Percentiles rank a stretch among this genome's conserved stretches.
These are phyloP conservation scores for Caenorhabditis auriculariae DNA, from an alignment of 2,888 invertebrate genomes.

Conservation along the genomic window DNA sequence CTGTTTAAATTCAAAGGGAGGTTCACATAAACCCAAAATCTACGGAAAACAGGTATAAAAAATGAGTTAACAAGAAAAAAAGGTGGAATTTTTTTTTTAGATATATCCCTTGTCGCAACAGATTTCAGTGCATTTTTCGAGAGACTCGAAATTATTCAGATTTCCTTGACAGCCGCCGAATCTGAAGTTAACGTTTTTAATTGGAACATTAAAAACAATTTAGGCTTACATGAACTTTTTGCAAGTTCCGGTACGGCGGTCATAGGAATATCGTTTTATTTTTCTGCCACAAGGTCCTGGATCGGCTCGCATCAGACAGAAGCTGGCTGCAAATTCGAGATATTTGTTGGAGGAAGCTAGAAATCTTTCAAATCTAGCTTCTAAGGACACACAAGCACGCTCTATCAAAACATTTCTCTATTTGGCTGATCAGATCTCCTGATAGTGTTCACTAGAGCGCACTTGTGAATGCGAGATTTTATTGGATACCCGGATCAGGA, in stretches of 20 bases:
- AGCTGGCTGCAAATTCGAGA: conserved; percentile 33
- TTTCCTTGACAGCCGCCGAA: conserved; percentile 60
- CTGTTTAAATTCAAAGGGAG: too few relatives aligned
- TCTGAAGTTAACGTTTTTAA: conserved; percentile 22
- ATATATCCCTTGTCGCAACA: conserved; percentile 56
- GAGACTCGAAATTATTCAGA: conserved; percentile 52
- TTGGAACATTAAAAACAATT: background rate
- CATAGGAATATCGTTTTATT: conserved; percentile 48
- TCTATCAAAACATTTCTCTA: too few relatives aligned
- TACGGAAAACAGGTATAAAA: too few relatives aligned
- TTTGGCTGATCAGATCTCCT: too few relatives aligned
- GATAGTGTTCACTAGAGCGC: too few relatives aligned
- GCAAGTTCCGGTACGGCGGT: conserved; percentile 40
- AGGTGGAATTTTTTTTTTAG: background rate
- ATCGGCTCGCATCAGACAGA: conserved; percentile 51
- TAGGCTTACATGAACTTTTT: conserved; percentile 38
- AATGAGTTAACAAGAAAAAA: background rate
- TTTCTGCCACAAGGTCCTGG: conserved; percentile 48
- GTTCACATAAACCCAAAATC: too few relatives aligned
- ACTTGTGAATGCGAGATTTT: too few relatives aligned
- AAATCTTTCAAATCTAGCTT: too few relatives aligned
- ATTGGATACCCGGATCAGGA: conserved; percentile 45
- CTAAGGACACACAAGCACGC: too few relatives aligned
- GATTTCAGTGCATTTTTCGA: conserved; percentile 58
- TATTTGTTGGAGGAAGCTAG: too few relatives aligned